Percentiles rank a stretch among this genome's conserved stretches.
These are phyloP conservation scores for Helicoverpa zea DNA, from an alignment of 1,140 invertebrate genomes.

Conservation along the genomic window DNA sequence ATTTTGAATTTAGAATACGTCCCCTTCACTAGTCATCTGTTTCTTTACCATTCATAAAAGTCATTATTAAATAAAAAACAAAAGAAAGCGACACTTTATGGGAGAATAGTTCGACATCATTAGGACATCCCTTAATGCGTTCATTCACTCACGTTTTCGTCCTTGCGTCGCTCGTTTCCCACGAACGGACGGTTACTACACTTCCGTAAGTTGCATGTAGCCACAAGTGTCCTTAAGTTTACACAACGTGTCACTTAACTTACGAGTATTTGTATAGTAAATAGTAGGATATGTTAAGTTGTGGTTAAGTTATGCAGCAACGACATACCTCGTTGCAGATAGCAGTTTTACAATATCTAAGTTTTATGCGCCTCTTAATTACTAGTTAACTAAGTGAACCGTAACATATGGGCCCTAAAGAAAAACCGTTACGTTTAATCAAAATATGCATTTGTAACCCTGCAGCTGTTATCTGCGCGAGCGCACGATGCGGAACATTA, in stretches of 20 bases:
- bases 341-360: conserved; percentile 20
- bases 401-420: conserved; percentile 37
- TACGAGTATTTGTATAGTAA: conserved; percentile 22
- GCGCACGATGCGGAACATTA: conserved; percentile 75
- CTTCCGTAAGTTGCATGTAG: conserved; percentile 42
- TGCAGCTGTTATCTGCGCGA: conserved; percentile 60
- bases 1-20: neutral
- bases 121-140: conserved; percentile 38
- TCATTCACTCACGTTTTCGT: conserved; percentile 22
- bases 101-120: conserved; percentile 36
- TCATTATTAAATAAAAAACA: conserved; percentile 7
- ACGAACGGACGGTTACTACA: conserved; percentile 31
- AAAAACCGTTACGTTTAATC: conserved; percentile 42
- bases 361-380: conserved; percentile 19
- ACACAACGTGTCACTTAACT: conserved; percentile 43
- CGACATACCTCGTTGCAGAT: neutral
- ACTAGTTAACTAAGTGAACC: conserved; percentile 31
- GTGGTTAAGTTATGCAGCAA: conserved; percentile 11
- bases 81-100: conserved; percentile 30
- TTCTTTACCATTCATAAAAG: conserved; percentile 19
- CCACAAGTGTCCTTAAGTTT: conserved; percentile 46
- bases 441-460: conserved; percentile 48
- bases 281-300: conserved; percentile 20
- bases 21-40: conserved; percentile 12
- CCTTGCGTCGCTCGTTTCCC: conserved; percentile 35